Evolutionary conservation across 2,113 vertebrate genomes (phyloP), one percentile per base, ranked within the genome.

Genomic region (Takifugu flavidus): DNA sequence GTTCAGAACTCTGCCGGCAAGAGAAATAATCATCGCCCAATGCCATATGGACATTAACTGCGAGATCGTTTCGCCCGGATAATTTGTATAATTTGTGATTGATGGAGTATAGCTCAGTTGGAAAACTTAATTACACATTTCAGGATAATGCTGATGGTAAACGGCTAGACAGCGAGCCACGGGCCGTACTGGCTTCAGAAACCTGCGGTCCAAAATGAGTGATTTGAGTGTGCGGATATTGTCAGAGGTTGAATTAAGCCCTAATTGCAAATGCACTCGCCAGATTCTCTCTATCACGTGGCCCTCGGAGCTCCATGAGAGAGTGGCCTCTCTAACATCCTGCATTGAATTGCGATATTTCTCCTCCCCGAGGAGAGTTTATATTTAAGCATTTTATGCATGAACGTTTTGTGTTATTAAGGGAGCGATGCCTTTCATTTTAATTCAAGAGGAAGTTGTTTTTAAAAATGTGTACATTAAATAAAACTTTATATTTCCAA

Each of bases 31-130:
- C 66, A 82, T 77, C 59, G 61, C 56, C 6, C 47, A 53, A 70
- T 49, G 73, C 77, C 83, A 85, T 82, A 86, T 75, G 81, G 80
- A 75, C 77, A 82, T 81, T 86, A 78, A 56, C 84, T 84, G 82
- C 63, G 70, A 80, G 78, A 75, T 86, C 78, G 78, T 79, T 69
- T 70, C 57, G 63, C 25, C 59, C 63, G 65, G 59, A n/a, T 39
- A 39, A 39, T 39, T 39, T 10, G 34, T 39, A 62, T 77, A 64
- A 85, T 79, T 79, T 86, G 72, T 46, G 55, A 67, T 46, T 57
- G 63, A 70, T 82, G 64, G 77, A 70, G 75, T 76, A 82, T 78
- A 62, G 57, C 64, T 62, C 54, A 70, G 78, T 82, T 72, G 53
- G 60, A 75, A 81, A 78, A 61, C 64, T 42, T 78, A 77, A 87